phyloP scores from a whole-genome alignment of 2,113 vertebrate genomes.

The Actinemys pallida region DNA sequence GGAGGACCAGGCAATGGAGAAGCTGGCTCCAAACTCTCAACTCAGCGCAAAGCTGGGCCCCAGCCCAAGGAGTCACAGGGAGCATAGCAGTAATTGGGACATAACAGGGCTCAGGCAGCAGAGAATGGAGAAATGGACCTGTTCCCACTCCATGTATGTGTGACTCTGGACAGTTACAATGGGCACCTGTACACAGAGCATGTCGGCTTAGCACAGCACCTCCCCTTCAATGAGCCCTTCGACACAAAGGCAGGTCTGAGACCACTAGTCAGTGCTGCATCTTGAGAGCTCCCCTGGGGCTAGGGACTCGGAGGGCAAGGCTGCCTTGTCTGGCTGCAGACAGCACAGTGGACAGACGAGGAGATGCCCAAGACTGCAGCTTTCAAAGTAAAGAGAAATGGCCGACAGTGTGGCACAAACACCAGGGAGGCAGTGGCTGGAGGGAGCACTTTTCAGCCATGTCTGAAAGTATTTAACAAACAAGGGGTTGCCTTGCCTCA shows the following conservation, averaged over 20 bases:
- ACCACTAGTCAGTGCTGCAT: not conserved
- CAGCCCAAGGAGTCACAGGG: not conserved
- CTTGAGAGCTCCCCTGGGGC: too few species aligned
- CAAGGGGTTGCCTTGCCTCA: not conserved
- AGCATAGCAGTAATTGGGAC: not conserved
- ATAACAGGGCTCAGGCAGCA: not conserved
- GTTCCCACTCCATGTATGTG: not conserved
- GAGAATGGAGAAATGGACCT: not conserved
- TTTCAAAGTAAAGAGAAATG: not conserved
- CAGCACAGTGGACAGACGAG: not conserved
- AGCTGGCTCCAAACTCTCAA: not conserved
- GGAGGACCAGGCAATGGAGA: not conserved
- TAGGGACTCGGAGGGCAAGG: not conserved
- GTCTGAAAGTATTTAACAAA: not conserved
- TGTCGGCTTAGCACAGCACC: not conserved
- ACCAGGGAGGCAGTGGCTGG: not conserved
- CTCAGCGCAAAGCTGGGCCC: not conserved
- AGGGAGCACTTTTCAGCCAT: not conserved
- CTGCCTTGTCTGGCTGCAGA: not conserved
- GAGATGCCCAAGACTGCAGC: not conserved
- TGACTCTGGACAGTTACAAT: not conserved
- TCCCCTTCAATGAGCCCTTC: not conserved
- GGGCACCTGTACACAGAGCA: not conserved
- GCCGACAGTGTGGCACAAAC: not conserved
- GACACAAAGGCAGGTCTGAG: not conserved